Base-by-base conservation (phyloP, 2,113 vertebrate species). In the Numida meleagris region DNA sequence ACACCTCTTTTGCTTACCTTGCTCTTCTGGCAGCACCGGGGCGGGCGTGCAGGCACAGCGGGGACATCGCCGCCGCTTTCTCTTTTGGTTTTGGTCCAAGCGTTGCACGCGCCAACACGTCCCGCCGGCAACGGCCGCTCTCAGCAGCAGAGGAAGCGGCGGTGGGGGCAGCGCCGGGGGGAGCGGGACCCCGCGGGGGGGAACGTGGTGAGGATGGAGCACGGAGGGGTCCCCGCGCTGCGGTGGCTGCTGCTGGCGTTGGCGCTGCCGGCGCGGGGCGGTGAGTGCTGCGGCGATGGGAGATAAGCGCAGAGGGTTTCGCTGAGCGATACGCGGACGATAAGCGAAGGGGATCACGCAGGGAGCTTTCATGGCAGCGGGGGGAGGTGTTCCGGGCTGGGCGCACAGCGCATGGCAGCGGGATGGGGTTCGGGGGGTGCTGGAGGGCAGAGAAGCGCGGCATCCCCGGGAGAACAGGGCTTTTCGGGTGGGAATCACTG, bases 61-160 rank as follows among this genome's bases (percentile, higher is more conserved):
- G 91, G 82, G 25, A 42, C 80, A 38, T 33, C 50, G 63, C 0
- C 1, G 7, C 40, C 65, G 83, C 87, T 97, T 97, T 96, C 96
- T 95, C 92, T 97, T 97, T 96, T 90, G 77, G 5, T 97, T 96
- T 90, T 58, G 74, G 46, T 86, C 34, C 36, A 55, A 79, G 57
- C 1, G 53, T 86, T 66, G 58, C 72, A 23, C 0, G 8, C 16
- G 5, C 10, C 63, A 45, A 4, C 10, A 0, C 19, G 66, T 65
- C 6, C 1, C 4, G 1, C 43, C 17, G 87, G 58, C 45, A 12
- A 75, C 66, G 1, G 42, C 78, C 7, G 8, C 63, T 8, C 5
- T 6, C 1, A 1, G 43, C 74, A 85, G 36, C 65, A 74, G 91
- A 94, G 86, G 93, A 93, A 94, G 83, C n/a, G 3, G 40, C 6